Evolutionary conservation across 2,888 invertebrate species (phyloP), one percentile per base, ranked within the genome.

Genomic region (Stenichneumon culpator): DNA sequence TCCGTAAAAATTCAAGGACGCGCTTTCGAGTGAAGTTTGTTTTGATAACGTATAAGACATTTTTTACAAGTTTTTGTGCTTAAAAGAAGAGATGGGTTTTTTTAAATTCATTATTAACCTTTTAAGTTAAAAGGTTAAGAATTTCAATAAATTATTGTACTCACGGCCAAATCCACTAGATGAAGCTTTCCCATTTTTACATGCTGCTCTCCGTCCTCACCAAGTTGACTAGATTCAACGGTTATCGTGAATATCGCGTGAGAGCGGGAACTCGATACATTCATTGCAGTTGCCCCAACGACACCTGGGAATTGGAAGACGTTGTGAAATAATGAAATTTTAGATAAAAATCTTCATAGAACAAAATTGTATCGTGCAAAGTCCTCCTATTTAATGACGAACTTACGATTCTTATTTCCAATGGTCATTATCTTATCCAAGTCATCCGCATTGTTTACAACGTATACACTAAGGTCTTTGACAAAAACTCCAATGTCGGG

Each of bases 171-270:
- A 95, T 99, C 99, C 0, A 99, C 99, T 72, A 99, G 95, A 95
- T 99, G 99, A 78, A 99, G 95, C 95, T 99, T 99, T 75, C 99
- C 99, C 96, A 98, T 98, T 92, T 98, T 96, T 19, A 99, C 97
- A 91, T 98, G 97, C 90, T 98, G 97, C 91, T 97, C 97, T 1
- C 97, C 97, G 91, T 97, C 98, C 2, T 95, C 95, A 0, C 96
- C 97, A 79, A 96, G 95, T 93, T 98, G 97, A 94, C 98, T 98
- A 87, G 98, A 98, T 95, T 99, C 99, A 65, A 99, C 97, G 0
- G 99, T 99, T 68, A 99, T 98, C 16, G 99, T 98, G 95, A 99
- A 99, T 90, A 99, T 99, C 9, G 99, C 99, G 95, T 99, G 99
- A 0, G 99, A 99, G 72, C 99, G 95, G 0, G 99, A 99, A 90